These are phyloP conservation scores for Agrotis clavis DNA, from an alignment of 2,888 invertebrate species.

Conservation along the genomic window DNA sequence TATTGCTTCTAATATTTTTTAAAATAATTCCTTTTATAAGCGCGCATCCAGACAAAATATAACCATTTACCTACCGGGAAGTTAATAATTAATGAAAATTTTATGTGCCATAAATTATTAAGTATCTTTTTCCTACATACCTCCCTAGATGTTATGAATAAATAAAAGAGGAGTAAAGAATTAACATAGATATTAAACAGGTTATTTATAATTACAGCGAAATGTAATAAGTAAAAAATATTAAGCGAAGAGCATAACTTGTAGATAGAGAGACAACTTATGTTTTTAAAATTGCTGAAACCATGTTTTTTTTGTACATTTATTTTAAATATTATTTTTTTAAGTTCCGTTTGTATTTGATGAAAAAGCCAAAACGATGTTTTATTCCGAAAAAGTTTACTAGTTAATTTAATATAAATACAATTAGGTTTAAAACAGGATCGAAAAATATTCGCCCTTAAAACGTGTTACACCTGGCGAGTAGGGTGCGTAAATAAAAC, in stretches of 20 bases:
- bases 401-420: background rate
- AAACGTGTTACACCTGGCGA: constrained; percentile 29
- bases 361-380: background rate
- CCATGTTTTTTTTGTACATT: too few relatives aligned
- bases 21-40: too few relatives aligned
- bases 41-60: background rate
- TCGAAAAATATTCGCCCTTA: constrained; percentile 23
- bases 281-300: background rate
- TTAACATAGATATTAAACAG: background rate
- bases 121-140: constrained; percentile 2
- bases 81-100: background rate
- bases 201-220: constrained; percentile 33
- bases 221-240: background rate
- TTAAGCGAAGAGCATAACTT: constrained; percentile 7
- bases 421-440: constrained; percentile 4
- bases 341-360: background rate
- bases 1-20: too few relatives aligned
- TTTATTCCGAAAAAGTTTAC: background rate
- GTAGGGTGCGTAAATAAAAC: constrained; percentile 8
- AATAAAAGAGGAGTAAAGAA: background rate
- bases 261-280: background rate
- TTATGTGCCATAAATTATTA: background rate
- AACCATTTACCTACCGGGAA: constrained; percentile 6
- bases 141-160: background rate
- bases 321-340: too few relatives aligned